Base-by-base conservation (phyloP, 2,888 invertebrate genomes). In the Plemyria rubiginata region DNA sequence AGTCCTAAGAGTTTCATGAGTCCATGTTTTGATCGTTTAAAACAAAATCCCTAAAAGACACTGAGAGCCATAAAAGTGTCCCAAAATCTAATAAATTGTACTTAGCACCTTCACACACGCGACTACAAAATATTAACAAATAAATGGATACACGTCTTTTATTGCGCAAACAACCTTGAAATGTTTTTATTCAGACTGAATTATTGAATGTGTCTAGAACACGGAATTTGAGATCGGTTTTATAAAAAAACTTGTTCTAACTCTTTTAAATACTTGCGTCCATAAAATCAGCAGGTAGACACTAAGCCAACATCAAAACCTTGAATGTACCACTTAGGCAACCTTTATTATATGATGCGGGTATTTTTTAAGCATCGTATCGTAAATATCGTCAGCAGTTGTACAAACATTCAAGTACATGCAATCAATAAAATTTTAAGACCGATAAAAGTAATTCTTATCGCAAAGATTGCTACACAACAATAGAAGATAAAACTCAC, bases 401-500 rank as follows among this genome's bases (percentile, higher is more conserved):
- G 67, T 57, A 49, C 49, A 70, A 68, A 68, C 49, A 65, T 48
- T 41, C 16, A 41, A n/a, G 40, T 28, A 59, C 48, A 12, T 58
- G 29, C 41, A 58, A 64, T 54, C 49, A 50, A 61, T 52, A 43
- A 43, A 45, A 45, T 58, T 54, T 52, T 28, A 45, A 50, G 28
- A 32, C 41, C 51, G 15, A 55, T 54, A 46, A 49, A 52, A 63
- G 46, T 48, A 51, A 50, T 29, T 60, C 29, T 56, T 60, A 60
- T 54, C 56, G 60, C 46, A 36, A 62, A 57, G 49, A 60, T 54
- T 57, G 22, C 54, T 4, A 8, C 7, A 45, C 46, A 66, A 70
- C 66, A 70, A 70, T 70, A 61, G 54, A 65, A 66, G 57, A 54
- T 50, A 36, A 54, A 66, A 70, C 70, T 70, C 66, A 70, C 70